Conservation (phyloP, 2,888 invertebrate species). For the Lottia scabra region DNA sequence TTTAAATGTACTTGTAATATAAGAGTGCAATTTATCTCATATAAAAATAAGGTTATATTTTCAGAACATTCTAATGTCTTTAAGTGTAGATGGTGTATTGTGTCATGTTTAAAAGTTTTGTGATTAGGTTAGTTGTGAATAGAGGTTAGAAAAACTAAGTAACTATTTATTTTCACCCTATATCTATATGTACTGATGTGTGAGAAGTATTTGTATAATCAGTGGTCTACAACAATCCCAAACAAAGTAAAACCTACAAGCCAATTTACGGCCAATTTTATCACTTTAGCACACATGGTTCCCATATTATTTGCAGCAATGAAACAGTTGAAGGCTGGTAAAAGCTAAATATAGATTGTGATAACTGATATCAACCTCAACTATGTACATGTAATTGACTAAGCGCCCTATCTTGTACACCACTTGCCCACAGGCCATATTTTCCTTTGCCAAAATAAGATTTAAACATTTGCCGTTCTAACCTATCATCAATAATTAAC, state of each 20-base stretch:
- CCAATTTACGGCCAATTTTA: conserved; percentile 6
- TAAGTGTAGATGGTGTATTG: no score
- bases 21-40: no score
- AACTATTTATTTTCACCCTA: conserved; percentile 7
- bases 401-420: conserved; percentile 2
- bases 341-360: conserved; percentile 3
- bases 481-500: neutral
- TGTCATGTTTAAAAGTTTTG: no score
- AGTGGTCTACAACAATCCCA: conserved; percentile 4
- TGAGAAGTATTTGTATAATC: neutral
- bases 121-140: neutral
- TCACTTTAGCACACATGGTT: conserved; percentile 3
- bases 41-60: no score
- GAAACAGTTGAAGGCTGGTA: neutral
- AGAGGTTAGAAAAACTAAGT: neutral
- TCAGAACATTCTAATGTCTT: no score
- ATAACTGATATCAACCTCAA: conserved; percentile 6
- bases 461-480: neutral
- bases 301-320: conserved; percentile 4
- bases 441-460: conserved; percentile 4
- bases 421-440: conserved; percentile 3
- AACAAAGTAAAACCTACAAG: conserved; percentile 1
- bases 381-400: conserved; percentile 6
- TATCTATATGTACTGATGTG: neutral
- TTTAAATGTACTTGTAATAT: no score